These are phyloP conservation scores for Periophthalmus modestus DNA, from an alignment of 2,113 vertebrate genomes.

Conservation along the genomic window DNA sequence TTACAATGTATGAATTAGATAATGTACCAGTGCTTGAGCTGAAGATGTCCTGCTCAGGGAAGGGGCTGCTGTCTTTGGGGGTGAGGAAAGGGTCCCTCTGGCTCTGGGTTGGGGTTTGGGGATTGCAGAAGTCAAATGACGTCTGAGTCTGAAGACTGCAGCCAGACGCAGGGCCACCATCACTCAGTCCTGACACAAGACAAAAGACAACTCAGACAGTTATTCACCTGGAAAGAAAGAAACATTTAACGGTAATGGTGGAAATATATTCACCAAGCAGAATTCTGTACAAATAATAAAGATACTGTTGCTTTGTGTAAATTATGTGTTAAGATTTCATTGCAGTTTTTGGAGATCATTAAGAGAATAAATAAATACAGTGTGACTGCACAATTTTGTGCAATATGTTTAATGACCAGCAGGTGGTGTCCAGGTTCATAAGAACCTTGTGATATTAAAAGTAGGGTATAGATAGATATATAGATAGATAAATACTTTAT, in stretches of 20 bases:
- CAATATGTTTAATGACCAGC: conserved; percentile 5
- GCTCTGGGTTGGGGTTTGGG: conserved; percentile 73
- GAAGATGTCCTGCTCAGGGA: conserved; percentile 76
- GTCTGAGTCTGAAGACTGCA: conserved; percentile 76
- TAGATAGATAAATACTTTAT: too few relatives aligned
- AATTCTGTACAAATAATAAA: too few relatives aligned
- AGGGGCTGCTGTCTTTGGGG: conserved; percentile 75
- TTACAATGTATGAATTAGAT: neutral
- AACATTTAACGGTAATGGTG: neutral
- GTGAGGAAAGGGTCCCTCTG: conserved; percentile 77
- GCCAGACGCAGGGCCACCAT: conserved; percentile 53
- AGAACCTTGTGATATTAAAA: too few relatives aligned
- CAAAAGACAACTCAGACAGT: neutral
- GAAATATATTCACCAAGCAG: too few relatives aligned
- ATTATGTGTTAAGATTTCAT: too few relatives aligned
- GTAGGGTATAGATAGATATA: too few relatives aligned
- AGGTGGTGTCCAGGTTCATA: conserved; percentile 12
- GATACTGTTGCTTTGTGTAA: too few relatives aligned
- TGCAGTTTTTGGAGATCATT: neutral
- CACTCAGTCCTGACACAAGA: conserved; percentile 68
- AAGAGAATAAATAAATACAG: neutral
- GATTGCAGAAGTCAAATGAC: conserved; percentile 81
- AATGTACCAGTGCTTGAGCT: conserved; percentile 76
- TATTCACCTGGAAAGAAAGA: neutral
- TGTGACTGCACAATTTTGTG: neutral